phyloP scores from a whole-genome alignment of 2,113 vertebrate species.

The Eulemur macaco region DNA sequence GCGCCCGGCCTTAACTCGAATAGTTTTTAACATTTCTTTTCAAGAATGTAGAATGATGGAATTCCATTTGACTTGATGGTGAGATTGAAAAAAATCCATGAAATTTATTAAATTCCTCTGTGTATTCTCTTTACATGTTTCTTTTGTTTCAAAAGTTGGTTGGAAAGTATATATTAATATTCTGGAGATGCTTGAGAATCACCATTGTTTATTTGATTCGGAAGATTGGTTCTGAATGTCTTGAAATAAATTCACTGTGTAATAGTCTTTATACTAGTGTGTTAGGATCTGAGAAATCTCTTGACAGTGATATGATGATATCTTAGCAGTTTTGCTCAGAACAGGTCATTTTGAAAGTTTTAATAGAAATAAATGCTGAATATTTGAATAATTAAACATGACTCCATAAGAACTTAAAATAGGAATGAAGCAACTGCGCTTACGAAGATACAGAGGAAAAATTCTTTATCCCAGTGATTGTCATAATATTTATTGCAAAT shows the following conservation, averaged over 20 bases:
- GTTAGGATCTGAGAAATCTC: neutral
- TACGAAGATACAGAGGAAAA: neutral
- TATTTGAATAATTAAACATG: neutral
- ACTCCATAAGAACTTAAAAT: neutral
- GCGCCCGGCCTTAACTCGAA: neutral
- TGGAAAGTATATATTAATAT: constrained; percentile 16
- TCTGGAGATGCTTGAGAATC: neutral
- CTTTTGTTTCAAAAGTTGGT: neutral
- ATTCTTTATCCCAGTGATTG: neutral
- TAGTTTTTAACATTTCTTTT: neutral
- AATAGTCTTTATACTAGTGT: neutral
- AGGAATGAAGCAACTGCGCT: neutral
- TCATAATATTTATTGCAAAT: neutral
- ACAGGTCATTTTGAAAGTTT: neutral
- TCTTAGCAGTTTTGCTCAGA: neutral
- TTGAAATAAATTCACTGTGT: neutral
- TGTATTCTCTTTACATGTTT: neutral
- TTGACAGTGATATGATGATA: neutral
- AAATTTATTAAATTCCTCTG: neutral
- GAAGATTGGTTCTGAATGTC: neutral
- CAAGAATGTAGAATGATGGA: neutral
- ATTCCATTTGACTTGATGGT: neutral
- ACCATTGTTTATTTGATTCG: neutral
- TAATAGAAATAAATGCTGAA: neutral
- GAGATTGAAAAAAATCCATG: neutral